Percentiles rank a stretch among this genome's conserved stretches.
phyloP scores from a whole-genome alignment of 2,888 invertebrate genomes.

The Drosophila subsilvestris region DNA sequence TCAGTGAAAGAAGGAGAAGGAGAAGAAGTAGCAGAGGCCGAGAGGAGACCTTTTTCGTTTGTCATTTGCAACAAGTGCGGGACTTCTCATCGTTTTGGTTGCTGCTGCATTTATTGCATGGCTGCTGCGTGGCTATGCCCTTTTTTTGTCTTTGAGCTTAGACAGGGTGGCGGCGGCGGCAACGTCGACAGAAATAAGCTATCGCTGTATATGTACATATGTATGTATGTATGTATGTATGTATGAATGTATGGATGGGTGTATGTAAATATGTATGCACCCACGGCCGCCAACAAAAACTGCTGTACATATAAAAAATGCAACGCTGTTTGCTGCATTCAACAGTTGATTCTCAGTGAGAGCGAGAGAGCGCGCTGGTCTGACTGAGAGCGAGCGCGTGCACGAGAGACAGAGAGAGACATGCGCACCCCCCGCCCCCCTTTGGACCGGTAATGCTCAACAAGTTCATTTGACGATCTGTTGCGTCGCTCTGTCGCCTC shows the following conservation, averaged over 20 bases:
- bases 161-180: conserved; percentile 54
- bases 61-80: conserved; percentile 76
- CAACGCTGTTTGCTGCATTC: conserved; percentile 72
- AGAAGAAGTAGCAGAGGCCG: conserved; percentile 19
- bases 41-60: conserved; percentile 60
- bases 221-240: conserved; percentile 4
- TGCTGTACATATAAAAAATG: conserved; percentile 57
- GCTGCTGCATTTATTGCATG: conserved; percentile 22
- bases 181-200: conserved; percentile 51
- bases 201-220: background rate
- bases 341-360: conserved; percentile 70
- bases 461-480: conserved; percentile 66
- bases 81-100: conserved; percentile 19
- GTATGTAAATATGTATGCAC: conserved; percentile 46
- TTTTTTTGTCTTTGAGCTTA: conserved; percentile 47
- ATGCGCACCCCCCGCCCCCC: conserved; percentile 19
- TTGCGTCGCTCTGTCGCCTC: conserved; percentile 40
- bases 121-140: conserved; percentile 35
- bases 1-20: conserved; percentile 1
- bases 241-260: conserved; percentile 31
- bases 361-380: conserved; percentile 32
- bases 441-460: conserved; percentile 53
- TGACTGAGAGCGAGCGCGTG: conserved; percentile 7
- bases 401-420: conserved; percentile 5
- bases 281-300: conserved; percentile 58